Evolutionary conservation across 1,140 invertebrate genomes (phyloP), one percentile per base, ranked within the genome.

Genomic region (Brachionus rubens): DNA sequence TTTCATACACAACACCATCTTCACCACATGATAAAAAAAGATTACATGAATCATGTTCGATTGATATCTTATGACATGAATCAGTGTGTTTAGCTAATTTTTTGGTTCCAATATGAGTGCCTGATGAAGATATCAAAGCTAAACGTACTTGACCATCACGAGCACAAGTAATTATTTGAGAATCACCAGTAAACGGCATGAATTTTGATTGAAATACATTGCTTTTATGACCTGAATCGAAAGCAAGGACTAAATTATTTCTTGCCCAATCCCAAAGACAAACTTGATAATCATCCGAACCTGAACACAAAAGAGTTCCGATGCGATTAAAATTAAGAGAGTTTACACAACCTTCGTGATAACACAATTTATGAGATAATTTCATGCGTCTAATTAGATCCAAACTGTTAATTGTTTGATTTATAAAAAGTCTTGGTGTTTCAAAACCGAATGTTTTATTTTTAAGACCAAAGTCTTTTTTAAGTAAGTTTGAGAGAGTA

Each of bases 301-400:
- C 92, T 82, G 91, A 93, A 0, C 89, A 91, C 59, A 96, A 82
- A 50, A 90, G 84, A 50, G 89, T 88, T 41, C 91, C 91, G 54
- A 84, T 80, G 59, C 88, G 87, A 85, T 94, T 94, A 83, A 96
- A 97, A 85, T 92, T 90, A 43, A 97, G 87, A 50, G 91, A 89
- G 87, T 96, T 96, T 9, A 96, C 93, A 87, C 94, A 96, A 47
- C 93, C 93, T 80, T 86, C 85, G 85, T 96, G 93, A 78, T 88
- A 88, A 36, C 90, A 88, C 80, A 97, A 85, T 81, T 90, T 89
- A 78, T 90, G 88, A 83, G 90, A 88, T 33, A 93, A 85, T 81
- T 93, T 88, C 79, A 97, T 85, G 77, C 91, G 88, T 83, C 94
- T 89, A 6, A 93, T 91, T 78, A 89, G 89, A 80, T 91, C 89